A percentile compares a stretch with the other conserved stretches of the same genome.
Conservation (phyloP, 2,888 invertebrate genomes). For the Thecophora atra region DNA sequence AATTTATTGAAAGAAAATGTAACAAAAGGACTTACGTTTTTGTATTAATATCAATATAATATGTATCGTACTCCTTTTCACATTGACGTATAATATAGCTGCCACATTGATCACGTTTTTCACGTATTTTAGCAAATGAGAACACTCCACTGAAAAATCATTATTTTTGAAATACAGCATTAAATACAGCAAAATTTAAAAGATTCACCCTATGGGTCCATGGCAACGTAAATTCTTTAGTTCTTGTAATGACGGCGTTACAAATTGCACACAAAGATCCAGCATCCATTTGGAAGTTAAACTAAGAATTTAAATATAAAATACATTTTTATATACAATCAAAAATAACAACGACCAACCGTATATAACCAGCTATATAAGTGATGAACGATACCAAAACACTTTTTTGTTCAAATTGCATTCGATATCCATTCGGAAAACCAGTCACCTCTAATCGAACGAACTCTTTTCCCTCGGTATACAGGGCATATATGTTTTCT, state of each 20-base stretch:
- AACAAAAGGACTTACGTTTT: slow-evolving; percentile 69
- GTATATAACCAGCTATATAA: slow-evolving; percentile 86
- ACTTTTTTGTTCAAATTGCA: slow-evolving; percentile 56
- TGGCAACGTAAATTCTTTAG: slow-evolving; percentile 82
- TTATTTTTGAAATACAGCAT: not conserved
- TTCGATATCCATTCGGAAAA: slow-evolving; percentile 63
- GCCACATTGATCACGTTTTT: slow-evolving; percentile 81
- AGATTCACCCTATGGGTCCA: slow-evolving; percentile 85
- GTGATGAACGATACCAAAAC: slow-evolving; percentile 81
- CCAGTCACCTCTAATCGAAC: slow-evolving; percentile 76
- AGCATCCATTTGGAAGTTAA: slow-evolving; percentile 90
- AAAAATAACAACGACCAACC: slow-evolving; percentile 60
- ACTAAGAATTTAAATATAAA: slow-evolving; percentile 61
- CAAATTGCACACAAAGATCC: slow-evolving; percentile 84
- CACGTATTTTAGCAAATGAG: slow-evolving; percentile 83
- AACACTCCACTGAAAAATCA: slow-evolving; percentile 76
- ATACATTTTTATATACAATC: slow-evolving; percentile 10
- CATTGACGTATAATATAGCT: slow-evolving; percentile 86
- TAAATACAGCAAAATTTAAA: not conserved
- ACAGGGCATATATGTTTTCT: slow-evolving; percentile 85
- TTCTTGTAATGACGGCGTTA: slow-evolving; percentile 80
- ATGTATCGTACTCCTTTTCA: slow-evolving; percentile 80
- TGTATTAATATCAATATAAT: slow-evolving; percentile 83
- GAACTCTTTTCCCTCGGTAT: slow-evolving; percentile 72
- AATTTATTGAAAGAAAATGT: slow-evolving; percentile 10